These are phyloP conservation scores for Orthonychiurus folsomi DNA, from an alignment of 2,888 invertebrate species.

Conservation along the genomic window DNA sequence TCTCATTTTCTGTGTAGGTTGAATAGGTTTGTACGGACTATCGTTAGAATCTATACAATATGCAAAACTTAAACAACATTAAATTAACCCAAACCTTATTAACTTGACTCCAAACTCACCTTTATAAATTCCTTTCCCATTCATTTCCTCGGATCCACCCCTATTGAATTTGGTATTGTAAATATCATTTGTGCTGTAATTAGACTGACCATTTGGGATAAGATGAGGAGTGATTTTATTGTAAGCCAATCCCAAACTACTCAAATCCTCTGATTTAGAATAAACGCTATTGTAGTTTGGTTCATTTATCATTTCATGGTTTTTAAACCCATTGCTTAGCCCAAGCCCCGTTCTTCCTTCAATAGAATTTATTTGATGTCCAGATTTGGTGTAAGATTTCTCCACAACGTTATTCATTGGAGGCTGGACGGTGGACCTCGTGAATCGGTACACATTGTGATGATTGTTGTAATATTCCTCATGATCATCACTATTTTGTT, in stretches of 20 bases:
- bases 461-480: conserved; percentile 26
- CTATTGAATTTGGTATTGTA: not conserved
- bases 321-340: not conserved
- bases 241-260: not conserved
- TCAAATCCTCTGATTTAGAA: not conserved
- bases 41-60: conserved; percentile 2
- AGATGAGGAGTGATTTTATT: not conserved
- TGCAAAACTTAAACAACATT: not conserved
- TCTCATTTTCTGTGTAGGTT: conserved; percentile 45
- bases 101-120: not conserved
- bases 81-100: not conserved
- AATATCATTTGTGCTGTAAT: not conserved
- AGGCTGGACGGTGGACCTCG: conserved; percentile 57
- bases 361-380: not conserved
- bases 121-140: conserved; percentile 14
- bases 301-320: not conserved
- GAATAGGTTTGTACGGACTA: conserved; percentile 40
- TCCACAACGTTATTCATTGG: conserved; percentile 39
- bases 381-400: conserved; percentile 38
- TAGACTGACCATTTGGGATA: not conserved
- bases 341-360: not conserved
- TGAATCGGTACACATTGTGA: conserved; percentile 57
- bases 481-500: not conserved
- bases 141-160: too few relatives aligned
- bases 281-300: not conserved